phyloP scores from a whole-genome alignment of 2,797 vertebrate species.

The Halcyon smyrnensis region DNA sequence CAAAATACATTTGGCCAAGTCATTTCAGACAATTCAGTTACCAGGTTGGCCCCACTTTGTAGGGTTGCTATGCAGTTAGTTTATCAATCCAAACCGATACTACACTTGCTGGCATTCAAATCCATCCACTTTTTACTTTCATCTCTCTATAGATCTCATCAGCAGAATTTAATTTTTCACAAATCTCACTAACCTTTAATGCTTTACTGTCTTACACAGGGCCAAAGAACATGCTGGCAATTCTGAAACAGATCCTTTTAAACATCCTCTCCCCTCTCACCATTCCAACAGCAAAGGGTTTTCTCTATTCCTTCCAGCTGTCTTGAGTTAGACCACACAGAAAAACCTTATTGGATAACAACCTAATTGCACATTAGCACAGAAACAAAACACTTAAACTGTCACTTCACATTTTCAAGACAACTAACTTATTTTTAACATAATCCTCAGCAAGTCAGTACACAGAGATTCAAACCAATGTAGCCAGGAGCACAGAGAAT shows the following conservation, averaged over 20 bases:
- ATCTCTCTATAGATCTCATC: not conserved
- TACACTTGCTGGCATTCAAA: not conserved
- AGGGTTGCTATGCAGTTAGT: not conserved
- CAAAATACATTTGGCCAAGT: not conserved
- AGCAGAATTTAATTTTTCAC: not conserved
- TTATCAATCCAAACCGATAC: not conserved
- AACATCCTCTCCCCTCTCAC: not conserved
- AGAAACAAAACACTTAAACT: conserved; percentile 68
- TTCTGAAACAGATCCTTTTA: not conserved
- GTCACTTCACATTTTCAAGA: conserved; percentile 72
- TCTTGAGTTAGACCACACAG: conserved; percentile 65
- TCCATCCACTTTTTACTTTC: not conserved
- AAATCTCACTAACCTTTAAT: not conserved
- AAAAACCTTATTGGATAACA: conserved; percentile 73
- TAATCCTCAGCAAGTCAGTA: not conserved
- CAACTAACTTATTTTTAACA: conserved; percentile 42
- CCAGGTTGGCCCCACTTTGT: not conserved
- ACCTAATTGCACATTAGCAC: conserved; percentile 74
- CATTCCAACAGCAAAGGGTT: not conserved
- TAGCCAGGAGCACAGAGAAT: not conserved
- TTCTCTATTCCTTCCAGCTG: conserved; percentile 56
- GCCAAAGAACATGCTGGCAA: not conserved
- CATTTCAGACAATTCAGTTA: not conserved
- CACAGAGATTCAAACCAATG: not conserved
- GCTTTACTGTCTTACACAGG: not conserved